Evolutionary conservation across 2,888 invertebrate genomes (phyloP), one percentile per base, ranked within the genome.

Genomic region (Megamerina dolium): DNA sequence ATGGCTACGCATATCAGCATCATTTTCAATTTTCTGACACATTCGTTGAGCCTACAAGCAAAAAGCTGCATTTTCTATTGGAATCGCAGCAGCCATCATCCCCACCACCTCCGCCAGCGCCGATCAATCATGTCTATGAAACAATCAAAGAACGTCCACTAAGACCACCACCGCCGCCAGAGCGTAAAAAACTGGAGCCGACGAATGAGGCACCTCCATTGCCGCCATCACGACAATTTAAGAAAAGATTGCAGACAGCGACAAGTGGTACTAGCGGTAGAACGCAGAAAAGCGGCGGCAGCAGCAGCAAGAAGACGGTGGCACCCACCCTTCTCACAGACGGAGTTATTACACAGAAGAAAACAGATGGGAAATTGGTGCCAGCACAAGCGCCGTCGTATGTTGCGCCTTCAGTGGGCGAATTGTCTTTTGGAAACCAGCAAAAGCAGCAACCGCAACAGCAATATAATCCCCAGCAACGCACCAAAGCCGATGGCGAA

Each of bases 401-500:
- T 43, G 48, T 54, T 14, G 51, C 49, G 8, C 56, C 56, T 31
- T 53, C 55, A 20, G 19, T 41, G 9, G 26, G 10, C 3, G 37
- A 41, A 8, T 44, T 44, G 32, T 43, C 45, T 23, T 8, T 23
- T 10, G 23, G 10, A 23, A 6, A 23, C 8, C 23, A 23, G 41
- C 48, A 49, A 44, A 46, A 51, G 32, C 32, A 45, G 34, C 49
- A 49, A 12, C 49, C 43, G 18, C 55, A 54, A n/a, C 54, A 53
- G 31, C 54, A 57, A 9, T 58, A 56, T 31, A 59, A 53, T 45
- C 41, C 51, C 18, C 58, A 58, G 31, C 57, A 57, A 44, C 58
- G 63, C 47, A 63, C 63, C 30, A 57, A 57, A 45, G 63, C 62
- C 19, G 63, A 63, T 52, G 63, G 63, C 38, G 63, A 61, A 46